Evolutionary conservation across 1,140 invertebrate species (phyloP).

Genomic region (Arctopsyche grandis): DNA sequence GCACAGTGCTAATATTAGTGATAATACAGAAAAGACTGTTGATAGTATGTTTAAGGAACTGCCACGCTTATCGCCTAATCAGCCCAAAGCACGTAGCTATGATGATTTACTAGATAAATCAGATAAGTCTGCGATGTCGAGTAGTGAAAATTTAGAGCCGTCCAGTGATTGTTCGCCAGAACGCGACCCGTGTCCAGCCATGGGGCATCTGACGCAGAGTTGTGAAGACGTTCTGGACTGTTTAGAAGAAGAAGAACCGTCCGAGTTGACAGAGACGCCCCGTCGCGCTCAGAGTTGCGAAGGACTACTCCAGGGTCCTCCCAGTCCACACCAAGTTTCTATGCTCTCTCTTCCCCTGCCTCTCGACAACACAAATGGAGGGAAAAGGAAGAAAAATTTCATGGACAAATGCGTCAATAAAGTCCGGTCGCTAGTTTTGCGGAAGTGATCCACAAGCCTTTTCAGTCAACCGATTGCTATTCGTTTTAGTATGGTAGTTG

Average conservation of each 20-base stretch:
- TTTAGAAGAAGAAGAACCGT: slow-evolving; percentile 59
- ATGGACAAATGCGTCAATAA: slow-evolving; percentile 83
- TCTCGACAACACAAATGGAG: slow-evolving; percentile 61
- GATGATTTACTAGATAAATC: slow-evolving; percentile 71
- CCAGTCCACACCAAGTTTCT: slow-evolving; percentile 57
- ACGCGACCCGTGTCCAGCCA: neutral
- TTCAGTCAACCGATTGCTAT: slow-evolving; percentile 63
- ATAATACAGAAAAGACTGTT: slow-evolving; percentile 56
- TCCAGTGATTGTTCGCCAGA: slow-evolving; percentile 57
- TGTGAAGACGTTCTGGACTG: slow-evolving; percentile 57
- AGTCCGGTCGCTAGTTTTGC: slow-evolving; percentile 71
- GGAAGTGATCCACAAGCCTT: slow-evolving; percentile 60
- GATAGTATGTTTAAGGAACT: slow-evolving; percentile 50
- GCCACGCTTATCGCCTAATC: slow-evolving; percentile 55
- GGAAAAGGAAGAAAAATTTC: slow-evolving; percentile 76
- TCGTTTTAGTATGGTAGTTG: slow-evolving; percentile 66
- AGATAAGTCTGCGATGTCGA: slow-evolving; percentile 41
- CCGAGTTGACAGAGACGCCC: slow-evolving; percentile 55
- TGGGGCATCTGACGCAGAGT: slow-evolving; percentile 57
- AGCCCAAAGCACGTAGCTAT: slow-evolving; percentile 73
- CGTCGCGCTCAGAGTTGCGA: slow-evolving; percentile 63
- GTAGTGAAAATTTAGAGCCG: slow-evolving; percentile 52
- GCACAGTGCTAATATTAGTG: slow-evolving; percentile 55
- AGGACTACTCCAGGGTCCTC: slow-evolving; percentile 59
- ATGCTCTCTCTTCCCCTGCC: slow-evolving; percentile 61